Percentiles rank a stretch among this genome's conserved stretches.
phyloP scores from a whole-genome alignment of 2,797 vertebrate species.

The Champsocephalus gunnari region DNA sequence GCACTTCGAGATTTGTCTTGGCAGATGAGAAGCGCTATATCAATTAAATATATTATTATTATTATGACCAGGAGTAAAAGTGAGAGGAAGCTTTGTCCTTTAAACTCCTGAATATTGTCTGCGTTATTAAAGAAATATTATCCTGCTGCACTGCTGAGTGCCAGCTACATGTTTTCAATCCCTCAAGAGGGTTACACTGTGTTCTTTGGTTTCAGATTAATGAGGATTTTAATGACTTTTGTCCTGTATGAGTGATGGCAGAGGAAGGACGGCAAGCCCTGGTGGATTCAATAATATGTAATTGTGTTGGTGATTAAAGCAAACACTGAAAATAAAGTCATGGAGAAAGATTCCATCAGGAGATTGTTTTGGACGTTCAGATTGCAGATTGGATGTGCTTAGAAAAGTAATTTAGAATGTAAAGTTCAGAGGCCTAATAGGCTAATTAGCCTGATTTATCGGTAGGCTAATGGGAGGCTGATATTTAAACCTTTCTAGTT shows the following conservation, averaged over 20 bases:
- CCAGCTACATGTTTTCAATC: not conserved
- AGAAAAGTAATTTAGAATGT: constrained; percentile 34
- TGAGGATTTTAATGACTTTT: constrained; percentile 12
- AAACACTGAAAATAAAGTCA: constrained; percentile 5
- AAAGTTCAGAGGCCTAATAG: constrained; percentile 41
- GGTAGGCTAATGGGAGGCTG: constrained; percentile 39
- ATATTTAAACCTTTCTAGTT: constrained; percentile 53
- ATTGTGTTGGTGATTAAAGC: not conserved
- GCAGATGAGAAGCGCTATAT: no score
- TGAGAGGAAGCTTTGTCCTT: not conserved
- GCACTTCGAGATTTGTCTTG: no score
- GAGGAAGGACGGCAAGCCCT: not conserved
- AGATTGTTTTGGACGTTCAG: constrained; percentile 14
- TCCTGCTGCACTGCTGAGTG: not conserved
- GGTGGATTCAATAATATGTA: constrained; percentile 5
- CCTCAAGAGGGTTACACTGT: not conserved
- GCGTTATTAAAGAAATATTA: not conserved
- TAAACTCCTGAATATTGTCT: not conserved
- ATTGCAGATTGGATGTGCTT: not conserved
- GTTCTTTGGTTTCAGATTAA: not conserved
- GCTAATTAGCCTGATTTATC: constrained; percentile 54
- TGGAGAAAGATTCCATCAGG: not conserved
- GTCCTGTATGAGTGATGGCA: not conserved
- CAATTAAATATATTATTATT: no score
- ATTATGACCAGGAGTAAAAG: not conserved